phyloP scores from a whole-genome alignment of 2,113 vertebrate species.

The Hippocampus mohnikei region DNA sequence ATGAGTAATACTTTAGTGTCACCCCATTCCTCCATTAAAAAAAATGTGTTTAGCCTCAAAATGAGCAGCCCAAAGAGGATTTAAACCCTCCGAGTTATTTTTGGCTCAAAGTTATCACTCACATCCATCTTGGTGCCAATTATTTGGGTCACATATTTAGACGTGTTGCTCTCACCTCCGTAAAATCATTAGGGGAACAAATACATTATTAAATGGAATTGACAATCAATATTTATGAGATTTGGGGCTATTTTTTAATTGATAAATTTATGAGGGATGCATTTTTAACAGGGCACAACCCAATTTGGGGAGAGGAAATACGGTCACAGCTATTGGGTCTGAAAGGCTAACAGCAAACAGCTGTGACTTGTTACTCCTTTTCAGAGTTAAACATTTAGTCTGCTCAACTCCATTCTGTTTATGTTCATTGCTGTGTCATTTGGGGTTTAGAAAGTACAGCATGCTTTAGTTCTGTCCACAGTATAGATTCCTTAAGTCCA shows the following conservation, averaged over 20 bases:
- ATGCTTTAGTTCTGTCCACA: too few species aligned
- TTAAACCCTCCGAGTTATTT: constrained; percentile 30
- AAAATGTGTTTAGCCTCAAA: constrained; percentile 3
- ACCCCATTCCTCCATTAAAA: not conserved
- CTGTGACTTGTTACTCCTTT: constrained; percentile 30
- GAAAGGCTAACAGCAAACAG: constrained; percentile 55
- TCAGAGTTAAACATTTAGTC: constrained; percentile 25
- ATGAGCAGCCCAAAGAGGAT: constrained; percentile 31
- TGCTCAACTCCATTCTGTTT: too few species aligned
- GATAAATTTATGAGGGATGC: constrained; percentile 26
- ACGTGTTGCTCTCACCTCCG: constrained; percentile 21
- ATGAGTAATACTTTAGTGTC: not conserved
- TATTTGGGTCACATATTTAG: constrained; percentile 13
- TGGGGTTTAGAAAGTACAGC: too few species aligned
- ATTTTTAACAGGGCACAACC: constrained; percentile 54
- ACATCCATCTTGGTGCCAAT: constrained; percentile 14
- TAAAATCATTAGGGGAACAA: constrained; percentile 27
- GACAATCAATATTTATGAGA: constrained; percentile 33
- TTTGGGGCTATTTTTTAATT: constrained; percentile 20
- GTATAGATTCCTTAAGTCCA: too few species aligned
- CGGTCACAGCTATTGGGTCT: constrained; percentile 31
- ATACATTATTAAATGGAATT: constrained; percentile 33
- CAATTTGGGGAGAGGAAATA: constrained; percentile 44
- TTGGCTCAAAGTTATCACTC: constrained; percentile 28
- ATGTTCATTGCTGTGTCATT: too few species aligned